Base-by-base conservation (phyloP, 2,888 invertebrate species). In the Eledona agricola region DNA sequence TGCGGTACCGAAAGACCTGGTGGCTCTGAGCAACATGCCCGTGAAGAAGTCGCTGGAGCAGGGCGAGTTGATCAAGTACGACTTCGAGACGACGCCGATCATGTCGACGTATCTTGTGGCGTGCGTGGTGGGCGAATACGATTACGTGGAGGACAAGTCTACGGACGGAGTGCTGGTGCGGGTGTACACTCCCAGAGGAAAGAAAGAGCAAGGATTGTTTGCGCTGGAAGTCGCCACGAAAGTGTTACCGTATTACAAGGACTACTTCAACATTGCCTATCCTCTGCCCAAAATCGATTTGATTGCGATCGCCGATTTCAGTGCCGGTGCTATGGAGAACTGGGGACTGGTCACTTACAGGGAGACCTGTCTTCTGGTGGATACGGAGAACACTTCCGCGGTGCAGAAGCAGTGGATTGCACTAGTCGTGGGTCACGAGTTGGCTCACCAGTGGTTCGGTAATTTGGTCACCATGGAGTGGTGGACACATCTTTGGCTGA, bases 391-490 rank as follows among this genome's bases (percentile, higher is more conserved):
- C 71, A 93, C 96, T 0, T 94, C 96, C 1, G 85, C 93, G 2
- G 85, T 86, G 47, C 83, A 88, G 37, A 87, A 90, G 63, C 93
- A 94, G 71, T 88, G 87, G 78, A 90, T 96, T 65, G 95, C 96
- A 0, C 76, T 95, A 10, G 91, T 94, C 0, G 89, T 92, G 11
- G 89, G 89, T 0, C 97, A 98, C 76, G 97, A 98, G 75, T 79
- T 98, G 35, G 95, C 96, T 1, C 97, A 97, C 76, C 95, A 96
- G 75, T 98, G 98, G 97, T 98, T 98, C 77, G 98, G 97, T 3
- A 96, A 97, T 75, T 82, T 97, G 29, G 96, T 96, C 1, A 97
- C 97, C 12, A 96, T 97, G 96, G 93, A 95, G 76, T 96, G 95
- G 95, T 96, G 96, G 96, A 95, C 94, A 1, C 92, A 96, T 78